Evolutionary conservation across 2,797 vertebrate species (phyloP), one percentile per base, ranked within the genome.

Genomic region (Eulemur mongoz): DNA sequence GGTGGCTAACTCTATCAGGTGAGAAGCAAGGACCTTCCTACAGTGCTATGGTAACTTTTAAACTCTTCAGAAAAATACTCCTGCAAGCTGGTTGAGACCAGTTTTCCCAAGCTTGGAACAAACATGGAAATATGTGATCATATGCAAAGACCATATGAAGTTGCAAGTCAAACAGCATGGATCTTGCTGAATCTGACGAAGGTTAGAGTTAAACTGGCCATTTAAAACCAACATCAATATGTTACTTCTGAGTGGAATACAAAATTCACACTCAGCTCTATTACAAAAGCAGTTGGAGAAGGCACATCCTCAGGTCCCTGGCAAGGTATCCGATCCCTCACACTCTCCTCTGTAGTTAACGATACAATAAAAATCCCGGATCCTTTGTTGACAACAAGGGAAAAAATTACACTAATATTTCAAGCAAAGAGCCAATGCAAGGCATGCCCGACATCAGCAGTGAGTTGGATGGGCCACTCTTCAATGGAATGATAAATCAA

Each of bases 91-190:
- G 50, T 40, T 43, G 91, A 67, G 70, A 57, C 50, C 12, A 22
- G 57, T n/a, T 72, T 89, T 88, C 88, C 92, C 50, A 59, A 89
- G 80, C 38, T 20, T 95, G 45, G 52, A 81, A 91, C 43, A 79
- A 63, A 85, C 17, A 50, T 2, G 25, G 43, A 91, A 85, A 84
- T 57, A 59, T 0, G 1, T 20, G 38, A 89, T 67, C 27, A 57
- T 20, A 17, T 32, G n/a, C 54, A 72, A 84, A 94, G 17, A 83
- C 14, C 27, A 65, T 11, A 15, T 22, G 9, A 69, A 89, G n/a
- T 18, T 67, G 10, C 10, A 76, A 69, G 50, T 80, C 52, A 50
- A 84, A 90, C 4, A n/a, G 30, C 18, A 6, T n/a, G 57, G 69
- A 7, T 82, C 40, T 95, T 92, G 25, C 54, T n/a, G 43, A 38